phyloP scores from a whole-genome alignment of 2,888 invertebrate species.

The Brenthis ino region DNA sequence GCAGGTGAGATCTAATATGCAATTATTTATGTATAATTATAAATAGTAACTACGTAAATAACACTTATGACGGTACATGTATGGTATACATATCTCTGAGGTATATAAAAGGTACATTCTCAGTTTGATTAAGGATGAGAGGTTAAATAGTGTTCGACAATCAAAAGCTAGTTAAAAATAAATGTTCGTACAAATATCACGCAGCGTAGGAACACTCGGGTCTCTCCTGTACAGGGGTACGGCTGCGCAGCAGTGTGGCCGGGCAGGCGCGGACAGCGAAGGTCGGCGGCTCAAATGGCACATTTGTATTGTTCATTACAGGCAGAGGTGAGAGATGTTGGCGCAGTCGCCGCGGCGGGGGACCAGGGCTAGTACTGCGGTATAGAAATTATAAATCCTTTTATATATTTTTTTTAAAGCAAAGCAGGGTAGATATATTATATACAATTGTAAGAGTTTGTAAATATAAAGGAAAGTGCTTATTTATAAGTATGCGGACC shows the following conservation, averaged over 20 bases:
- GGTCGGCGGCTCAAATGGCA: constrained; percentile 60
- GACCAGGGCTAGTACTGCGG: constrained; percentile 57
- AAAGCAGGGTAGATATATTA: background rate
- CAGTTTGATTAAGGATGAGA: constrained; percentile 3
- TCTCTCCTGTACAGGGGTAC: background rate
- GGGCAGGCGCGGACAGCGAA: constrained; percentile 40
- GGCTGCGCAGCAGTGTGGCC: background rate
- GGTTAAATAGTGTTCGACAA: constrained; percentile 3
- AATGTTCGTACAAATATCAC: constrained; percentile 13
- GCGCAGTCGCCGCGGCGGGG: constrained; percentile 71
- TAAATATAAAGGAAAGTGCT: background rate
- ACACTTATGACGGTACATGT: background rate
- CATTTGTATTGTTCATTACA: constrained; percentile 79
- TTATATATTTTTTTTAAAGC: constrained; percentile 2
- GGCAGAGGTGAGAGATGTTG: constrained; percentile 78
- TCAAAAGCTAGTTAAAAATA: constrained; percentile 11
- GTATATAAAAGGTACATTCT: background rate
- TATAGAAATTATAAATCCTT: constrained; percentile 11
- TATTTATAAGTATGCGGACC: background rate
- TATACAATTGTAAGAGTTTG: background rate
- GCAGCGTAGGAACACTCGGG: background rate
- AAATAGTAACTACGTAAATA: background rate
- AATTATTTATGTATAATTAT: background rate
- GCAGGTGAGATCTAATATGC: background rate
- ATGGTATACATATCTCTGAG: too few species aligned